Conservation (phyloP, 2,888 invertebrate genomes). For the Zaprionus lineosus region DNA sequence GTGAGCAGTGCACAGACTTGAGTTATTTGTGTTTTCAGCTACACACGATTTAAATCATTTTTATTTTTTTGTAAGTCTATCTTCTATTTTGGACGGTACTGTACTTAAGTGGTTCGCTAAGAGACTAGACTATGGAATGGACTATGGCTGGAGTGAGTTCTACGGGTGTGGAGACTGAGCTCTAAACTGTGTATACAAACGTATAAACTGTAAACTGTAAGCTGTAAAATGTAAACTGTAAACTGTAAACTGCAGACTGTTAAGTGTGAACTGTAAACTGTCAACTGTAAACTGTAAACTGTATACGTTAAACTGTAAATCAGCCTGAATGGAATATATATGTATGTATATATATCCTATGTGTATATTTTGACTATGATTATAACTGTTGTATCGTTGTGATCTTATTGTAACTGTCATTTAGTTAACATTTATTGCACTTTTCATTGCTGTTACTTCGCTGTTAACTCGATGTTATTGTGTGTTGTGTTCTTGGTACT, state of each 20-base stretch:
- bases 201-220: no score
- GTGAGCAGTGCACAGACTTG: no score
- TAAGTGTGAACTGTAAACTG: no score
- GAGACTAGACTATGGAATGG: constrained; percentile 21
- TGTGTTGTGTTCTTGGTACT: not conserved
- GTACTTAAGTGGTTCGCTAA: constrained; percentile 41
- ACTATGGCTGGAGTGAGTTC: constrained; percentile 5
- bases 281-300: no score
- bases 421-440: no score
- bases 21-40: no score
- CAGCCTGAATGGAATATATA: not conserved
- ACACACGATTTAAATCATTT: no score
- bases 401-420: constrained; percentile 32
- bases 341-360: not conserved
- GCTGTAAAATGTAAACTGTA: no score
- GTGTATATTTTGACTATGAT: constrained; percentile 21
- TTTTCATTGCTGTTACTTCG: no score
- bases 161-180: constrained; percentile 8
- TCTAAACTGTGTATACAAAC: constrained; percentile 19
- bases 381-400: no score
- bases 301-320: constrained; percentile 1
- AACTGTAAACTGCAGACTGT: no score
- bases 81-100: constrained; percentile 64
- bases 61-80: constrained; percentile 51
- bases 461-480: constrained; percentile 35